These are phyloP conservation scores for Upupa epops DNA, from an alignment of 2,113 vertebrate genomes.

Conservation along the genomic window DNA sequence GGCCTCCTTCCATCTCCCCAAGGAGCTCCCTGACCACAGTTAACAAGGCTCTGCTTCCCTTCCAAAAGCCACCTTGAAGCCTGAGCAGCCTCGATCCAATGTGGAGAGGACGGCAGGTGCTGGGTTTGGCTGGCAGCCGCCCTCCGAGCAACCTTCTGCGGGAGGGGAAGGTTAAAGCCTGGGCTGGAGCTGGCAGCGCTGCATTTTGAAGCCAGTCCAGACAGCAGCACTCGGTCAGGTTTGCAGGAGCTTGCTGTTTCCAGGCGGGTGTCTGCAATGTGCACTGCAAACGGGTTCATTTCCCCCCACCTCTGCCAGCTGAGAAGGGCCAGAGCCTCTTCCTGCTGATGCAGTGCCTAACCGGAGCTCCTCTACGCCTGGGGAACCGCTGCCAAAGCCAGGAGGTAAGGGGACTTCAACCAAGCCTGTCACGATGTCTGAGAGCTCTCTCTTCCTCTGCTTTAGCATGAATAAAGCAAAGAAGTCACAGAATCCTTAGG, in stretches of 20 bases:
- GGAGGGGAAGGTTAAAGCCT: slow-evolving; percentile 45
- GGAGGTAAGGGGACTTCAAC: background rate
- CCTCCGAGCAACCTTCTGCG: slow-evolving; percentile 38
- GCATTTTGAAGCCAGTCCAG: slow-evolving; percentile 34
- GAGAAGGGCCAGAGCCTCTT: background rate
- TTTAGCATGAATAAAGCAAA: background rate
- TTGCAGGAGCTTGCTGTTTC: slow-evolving; percentile 43
- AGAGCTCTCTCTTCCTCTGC: background rate
- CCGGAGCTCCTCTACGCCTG: background rate
- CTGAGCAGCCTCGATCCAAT: slow-evolving; percentile 20
- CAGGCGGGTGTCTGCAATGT: background rate
- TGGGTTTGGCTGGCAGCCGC: slow-evolving; percentile 41
- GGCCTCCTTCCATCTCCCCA: background rate
- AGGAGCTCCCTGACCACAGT: background rate
- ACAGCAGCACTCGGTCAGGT: background rate
- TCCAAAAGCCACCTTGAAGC: slow-evolving; percentile 5
- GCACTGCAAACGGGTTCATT: background rate
- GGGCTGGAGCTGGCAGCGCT: background rate
- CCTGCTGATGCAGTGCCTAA: background rate
- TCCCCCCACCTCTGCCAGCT: background rate
- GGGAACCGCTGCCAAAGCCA: background rate
- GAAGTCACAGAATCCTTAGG: too few relatives aligned
- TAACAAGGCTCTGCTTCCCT: background rate
- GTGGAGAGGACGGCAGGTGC: slow-evolving; percentile 46
- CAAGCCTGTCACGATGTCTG: background rate